phyloP scores from a whole-genome alignment of 2,797 vertebrate genomes.

The Sebastes baramenuke region DNA sequence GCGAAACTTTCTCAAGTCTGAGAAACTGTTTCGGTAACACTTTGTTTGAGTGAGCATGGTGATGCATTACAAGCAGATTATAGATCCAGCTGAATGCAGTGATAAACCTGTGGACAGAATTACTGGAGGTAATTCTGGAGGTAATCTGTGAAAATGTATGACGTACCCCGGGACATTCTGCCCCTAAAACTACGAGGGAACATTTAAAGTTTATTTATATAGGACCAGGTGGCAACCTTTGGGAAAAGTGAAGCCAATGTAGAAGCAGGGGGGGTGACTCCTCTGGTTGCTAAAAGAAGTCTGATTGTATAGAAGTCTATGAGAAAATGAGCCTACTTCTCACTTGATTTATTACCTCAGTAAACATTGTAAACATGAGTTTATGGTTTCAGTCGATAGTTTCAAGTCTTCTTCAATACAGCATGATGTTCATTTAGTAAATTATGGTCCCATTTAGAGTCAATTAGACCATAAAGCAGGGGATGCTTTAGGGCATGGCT shows the following conservation, averaged over 20 bases:
- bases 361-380: neutral
- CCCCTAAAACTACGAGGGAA: neutral
- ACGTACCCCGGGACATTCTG: neutral
- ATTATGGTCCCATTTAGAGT: too few species aligned
- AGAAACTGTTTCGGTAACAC: conserved; percentile 31
- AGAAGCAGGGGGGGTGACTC: neutral
- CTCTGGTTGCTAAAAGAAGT: too few species aligned
- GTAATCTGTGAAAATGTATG: neutral
- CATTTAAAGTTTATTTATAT: neutral
- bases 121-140: neutral
- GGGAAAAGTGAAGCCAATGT: neutral
- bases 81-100: neutral
- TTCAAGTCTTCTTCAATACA: too few species aligned
- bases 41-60: conserved; percentile 24
- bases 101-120: conserved; percentile 4
- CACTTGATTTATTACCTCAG: neutral
- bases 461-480: too few species aligned
- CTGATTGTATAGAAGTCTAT: neutral
- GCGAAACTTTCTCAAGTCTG: conserved; percentile 36
- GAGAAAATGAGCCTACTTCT: neutral
- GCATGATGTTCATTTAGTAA: too few species aligned
- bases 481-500: too few species aligned
- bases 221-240: neutral
- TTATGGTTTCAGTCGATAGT: neutral
- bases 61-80: conserved; percentile 52